Conservation (phyloP, 1,140 invertebrate species). For the Pogonomyrmex barbatus region DNA sequence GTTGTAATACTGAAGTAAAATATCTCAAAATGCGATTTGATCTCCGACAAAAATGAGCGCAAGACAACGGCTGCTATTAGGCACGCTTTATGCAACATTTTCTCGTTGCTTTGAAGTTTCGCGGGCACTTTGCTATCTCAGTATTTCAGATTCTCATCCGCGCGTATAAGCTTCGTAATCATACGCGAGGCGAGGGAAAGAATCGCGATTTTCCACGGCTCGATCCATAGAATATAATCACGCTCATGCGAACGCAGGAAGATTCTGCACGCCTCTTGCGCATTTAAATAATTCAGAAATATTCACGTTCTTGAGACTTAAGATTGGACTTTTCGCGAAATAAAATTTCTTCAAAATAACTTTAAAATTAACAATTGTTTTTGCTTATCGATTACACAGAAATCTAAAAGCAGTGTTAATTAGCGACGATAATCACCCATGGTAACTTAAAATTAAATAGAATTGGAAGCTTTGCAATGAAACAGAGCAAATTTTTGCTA, state of each 20-base stretch:
- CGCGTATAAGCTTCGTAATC: slow-evolving; percentile 52
- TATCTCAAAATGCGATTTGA: slow-evolving; percentile 22
- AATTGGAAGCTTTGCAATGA: neutral
- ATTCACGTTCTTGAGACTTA: slow-evolving; percentile 6
- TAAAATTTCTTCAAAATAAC: neutral
- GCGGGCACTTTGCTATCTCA: slow-evolving; percentile 21
- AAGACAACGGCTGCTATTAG: slow-evolving; percentile 42
- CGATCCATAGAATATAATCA: slow-evolving; percentile 57
- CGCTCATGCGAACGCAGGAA: slow-evolving; percentile 28
- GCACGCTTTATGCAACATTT: slow-evolving; percentile 43
- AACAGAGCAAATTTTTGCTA: neutral
- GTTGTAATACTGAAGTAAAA: neutral
- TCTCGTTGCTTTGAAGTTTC: slow-evolving; percentile 10
- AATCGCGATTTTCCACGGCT: slow-evolving; percentile 56
- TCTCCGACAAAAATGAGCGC: slow-evolving; percentile 13
- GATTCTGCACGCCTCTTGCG: slow-evolving; percentile 29
- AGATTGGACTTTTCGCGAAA: slow-evolving; percentile 14
- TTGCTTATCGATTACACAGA: neutral
- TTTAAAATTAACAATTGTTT: neutral
- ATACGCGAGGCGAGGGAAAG: slow-evolving; percentile 43
- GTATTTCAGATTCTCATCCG: slow-evolving; percentile 54
- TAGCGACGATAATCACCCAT: neutral
- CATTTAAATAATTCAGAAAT: slow-evolving; percentile 57
- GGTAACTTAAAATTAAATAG: neutral
- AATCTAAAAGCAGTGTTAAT: neutral